phyloP scores from a whole-genome alignment of 2,113 vertebrate genomes.

The Saccopteryx bilineata region DNA sequence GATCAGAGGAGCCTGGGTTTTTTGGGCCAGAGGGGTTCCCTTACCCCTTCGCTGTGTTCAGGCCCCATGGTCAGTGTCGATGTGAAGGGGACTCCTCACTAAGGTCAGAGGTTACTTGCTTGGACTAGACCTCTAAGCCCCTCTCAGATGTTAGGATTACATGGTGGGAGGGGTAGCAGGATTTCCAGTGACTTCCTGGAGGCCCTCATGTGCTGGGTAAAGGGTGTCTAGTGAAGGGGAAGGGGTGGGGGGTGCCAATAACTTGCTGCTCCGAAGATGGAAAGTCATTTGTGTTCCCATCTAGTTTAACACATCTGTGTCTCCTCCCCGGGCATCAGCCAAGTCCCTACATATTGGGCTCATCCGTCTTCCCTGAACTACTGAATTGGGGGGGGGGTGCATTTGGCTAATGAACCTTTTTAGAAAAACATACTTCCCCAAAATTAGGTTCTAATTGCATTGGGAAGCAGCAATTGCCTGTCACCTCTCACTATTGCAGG shows the following conservation, averaged over 20 bases:
- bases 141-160: neutral
- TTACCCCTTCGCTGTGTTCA: neutral
- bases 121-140: neutral
- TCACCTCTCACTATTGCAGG: constrained; percentile 74
- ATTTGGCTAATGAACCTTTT: constrained; percentile 79
- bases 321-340: constrained; percentile 69
- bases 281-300: constrained; percentile 56
- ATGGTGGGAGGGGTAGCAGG: neutral
- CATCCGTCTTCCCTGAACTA: constrained; percentile 80
- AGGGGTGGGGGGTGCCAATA: neutral
- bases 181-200: neutral
- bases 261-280: constrained; percentile 2
- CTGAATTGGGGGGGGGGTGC: constrained; percentile 69
- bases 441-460: constrained; percentile 67
- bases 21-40: neutral
- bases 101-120: neutral
- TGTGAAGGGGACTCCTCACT: neutral
- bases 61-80: neutral
- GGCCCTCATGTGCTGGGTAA: neutral
- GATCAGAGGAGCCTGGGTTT: neutral
- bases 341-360: constrained; percentile 67
- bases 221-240: neutral
- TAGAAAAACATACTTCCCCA: constrained; percentile 43
- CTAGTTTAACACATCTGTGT: constrained; percentile 56
- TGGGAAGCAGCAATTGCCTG: constrained; percentile 64